Evolutionary conservation across 2,113 vertebrate genomes (phyloP), one percentile per base, ranked within the genome.

Genomic region (Sebastes fasciatus): DNA sequence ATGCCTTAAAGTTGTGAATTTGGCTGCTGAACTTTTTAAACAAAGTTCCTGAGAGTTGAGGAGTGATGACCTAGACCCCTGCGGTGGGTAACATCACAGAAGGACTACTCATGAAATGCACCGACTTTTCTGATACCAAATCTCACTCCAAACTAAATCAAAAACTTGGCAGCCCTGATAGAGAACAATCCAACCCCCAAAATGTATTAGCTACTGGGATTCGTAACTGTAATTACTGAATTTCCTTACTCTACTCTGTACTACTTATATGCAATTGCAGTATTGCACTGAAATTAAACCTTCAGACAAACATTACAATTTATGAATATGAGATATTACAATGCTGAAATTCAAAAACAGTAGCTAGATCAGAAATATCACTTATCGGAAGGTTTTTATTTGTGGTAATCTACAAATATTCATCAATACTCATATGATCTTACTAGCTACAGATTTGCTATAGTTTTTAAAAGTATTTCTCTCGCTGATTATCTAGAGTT

Each of bases 401-500:
- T 23, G 17, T 72, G n/a, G 16, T 14, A 19, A 51, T 23, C 8
- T 40, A 17, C 2, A 51, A 43, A 77, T 40, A 42, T 48, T 74
- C 1, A 49, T 21, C 40, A 74, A 60, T 1, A 57, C 70, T 54
- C 43, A 78, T 21, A 26, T 17, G 10, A 64, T 26, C 45, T 64
- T 63, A 51, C 6, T 43, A 49, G 19, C 12, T 52, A n/a, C 46
- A 85, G 34, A 80, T 76, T 72, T 82, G 14, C 26, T 73, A 34
- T 12, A 76, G 1, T 74, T 60, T 46, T 82, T 23, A 5, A 45
- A 42, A 80, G 45, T 60, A 46, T 81, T 73, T 17, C 21, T 82
- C 61, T 77, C 2, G 9, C 78, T 77, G 61, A 88, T 89, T 79
- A 85, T 89, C 67, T 54, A 80, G 21, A 91, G 84, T 84, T 89